Conservation (phyloP, 2,888 invertebrate genomes). For the Epinotia brunnichana region DNA sequence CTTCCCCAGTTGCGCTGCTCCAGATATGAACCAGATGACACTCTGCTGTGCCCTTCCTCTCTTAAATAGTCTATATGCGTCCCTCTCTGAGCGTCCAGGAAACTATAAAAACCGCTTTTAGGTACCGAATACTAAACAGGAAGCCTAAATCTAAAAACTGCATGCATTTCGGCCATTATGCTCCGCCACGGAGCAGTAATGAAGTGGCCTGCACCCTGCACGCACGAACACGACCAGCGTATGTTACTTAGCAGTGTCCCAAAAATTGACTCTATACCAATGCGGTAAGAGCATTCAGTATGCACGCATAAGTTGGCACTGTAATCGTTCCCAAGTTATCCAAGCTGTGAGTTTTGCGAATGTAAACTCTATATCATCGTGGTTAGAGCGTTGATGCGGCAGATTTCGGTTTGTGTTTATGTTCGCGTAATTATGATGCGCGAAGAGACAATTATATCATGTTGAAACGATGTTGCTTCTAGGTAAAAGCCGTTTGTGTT, state of each 20-base stretch:
- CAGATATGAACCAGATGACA: no score
- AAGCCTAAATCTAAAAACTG: constrained; percentile 22
- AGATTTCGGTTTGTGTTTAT: neutral
- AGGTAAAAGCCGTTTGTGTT: neutral
- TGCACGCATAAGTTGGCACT: neutral
- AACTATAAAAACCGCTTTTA: neutral
- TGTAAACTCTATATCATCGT: neutral
- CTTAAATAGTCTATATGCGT: no score
- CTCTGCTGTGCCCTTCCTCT: no score
- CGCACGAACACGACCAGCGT: constrained; percentile 14
- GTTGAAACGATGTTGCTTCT: constrained; percentile 9
- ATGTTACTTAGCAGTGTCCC: neutral
- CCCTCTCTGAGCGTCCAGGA: no score
- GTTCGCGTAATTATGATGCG: neutral
- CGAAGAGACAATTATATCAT: constrained; percentile 2
- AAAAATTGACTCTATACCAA: neutral
- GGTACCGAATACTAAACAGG: neutral
- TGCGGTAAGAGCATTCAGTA: neutral
- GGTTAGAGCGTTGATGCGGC: neutral
- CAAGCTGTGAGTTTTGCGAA: neutral
- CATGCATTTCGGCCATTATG: constrained; percentile 40
- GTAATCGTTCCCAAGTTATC: neutral
- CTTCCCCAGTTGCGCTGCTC: no score
- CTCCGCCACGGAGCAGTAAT: constrained; percentile 32
- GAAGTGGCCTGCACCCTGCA: constrained; percentile 32